Evolutionary conservation across 2,113 vertebrate genomes (phyloP).

Genomic region (Zeus faber): DNA sequence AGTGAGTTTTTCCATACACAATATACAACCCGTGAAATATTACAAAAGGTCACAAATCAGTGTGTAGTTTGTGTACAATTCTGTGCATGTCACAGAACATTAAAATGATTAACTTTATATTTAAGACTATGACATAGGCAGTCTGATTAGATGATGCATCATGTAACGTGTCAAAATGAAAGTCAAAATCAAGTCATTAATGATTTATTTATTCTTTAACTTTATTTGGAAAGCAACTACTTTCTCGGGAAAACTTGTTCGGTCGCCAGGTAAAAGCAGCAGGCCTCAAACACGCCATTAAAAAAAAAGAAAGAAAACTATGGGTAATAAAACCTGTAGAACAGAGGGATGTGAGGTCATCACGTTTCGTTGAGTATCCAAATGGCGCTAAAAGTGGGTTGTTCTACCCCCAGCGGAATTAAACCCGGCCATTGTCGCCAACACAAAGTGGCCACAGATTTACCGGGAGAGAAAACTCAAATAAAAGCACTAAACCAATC

Average conservation of each 20-base stretch:
- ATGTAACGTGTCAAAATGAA: conserved; percentile 45
- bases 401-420: conserved; percentile 19
- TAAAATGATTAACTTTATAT: conserved; percentile 4
- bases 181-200: conserved; percentile 48
- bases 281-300: conserved; percentile 57
- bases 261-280: conserved; percentile 53
- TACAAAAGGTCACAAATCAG: conserved; percentile 29
- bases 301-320: conserved; percentile 57
- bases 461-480: background rate
- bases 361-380: no score
- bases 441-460: conserved; percentile 11
- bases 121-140: conserved; percentile 52
- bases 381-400: conserved; percentile 5
- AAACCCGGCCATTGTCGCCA: background rate
- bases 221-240: conserved; percentile 68
- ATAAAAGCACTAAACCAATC: no score
- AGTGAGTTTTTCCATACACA: conserved; percentile 27
- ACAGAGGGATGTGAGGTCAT: background rate
- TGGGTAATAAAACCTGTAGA: conserved; percentile 6
- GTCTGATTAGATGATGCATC: conserved; percentile 37
- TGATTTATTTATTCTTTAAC: conserved; percentile 69
- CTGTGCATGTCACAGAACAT: conserved; percentile 17
- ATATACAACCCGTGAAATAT: conserved; percentile 21
- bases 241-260: conserved; percentile 41
- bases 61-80: conserved; percentile 25